Percentiles rank a stretch among this genome's conserved stretches.
Evolutionary conservation across 2,888 invertebrate genomes (phyloP).

Genomic region (Embidobia sp.): DNA sequence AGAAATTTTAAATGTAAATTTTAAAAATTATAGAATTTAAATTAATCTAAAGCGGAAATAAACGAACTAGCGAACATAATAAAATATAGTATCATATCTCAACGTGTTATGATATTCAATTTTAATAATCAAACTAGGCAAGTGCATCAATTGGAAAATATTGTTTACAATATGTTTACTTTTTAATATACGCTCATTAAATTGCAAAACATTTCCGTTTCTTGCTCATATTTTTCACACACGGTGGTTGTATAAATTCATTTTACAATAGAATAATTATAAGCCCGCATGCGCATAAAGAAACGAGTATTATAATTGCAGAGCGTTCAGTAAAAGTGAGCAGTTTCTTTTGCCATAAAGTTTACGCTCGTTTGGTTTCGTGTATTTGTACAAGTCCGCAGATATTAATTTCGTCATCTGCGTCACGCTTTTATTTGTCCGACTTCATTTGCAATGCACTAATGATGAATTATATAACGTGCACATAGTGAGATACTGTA

Average conservation of each 20-base stretch:
- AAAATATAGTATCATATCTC: no score
- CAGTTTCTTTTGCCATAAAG: constrained; percentile 6
- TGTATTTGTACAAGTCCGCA: constrained; percentile 34
- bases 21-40: no score
- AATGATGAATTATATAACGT: constrained; percentile 20
- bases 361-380: constrained; percentile 28
- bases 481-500: no score
- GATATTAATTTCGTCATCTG: constrained; percentile 42
- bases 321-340: constrained; percentile 35
- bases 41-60: no score
- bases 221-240: constrained; percentile 21
- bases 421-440: constrained; percentile 28
- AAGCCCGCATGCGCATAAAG: constrained; percentile 34
- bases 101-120: no score
- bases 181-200: constrained; percentile 24
- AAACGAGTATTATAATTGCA: constrained; percentile 19
- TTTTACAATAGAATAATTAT: constrained; percentile 42
- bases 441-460: constrained; percentile 6
- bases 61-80: no score
- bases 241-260: constrained; percentile 49
- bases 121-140: no score
- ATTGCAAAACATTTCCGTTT: constrained; percentile 31
- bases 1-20: no score
- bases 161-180: no score
- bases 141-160: no score